Percentiles rank a stretch among this genome's conserved stretches.
These are phyloP conservation scores for Conus canariensis DNA, from an alignment of 2,888 invertebrate genomes.

Conservation along the genomic window DNA sequence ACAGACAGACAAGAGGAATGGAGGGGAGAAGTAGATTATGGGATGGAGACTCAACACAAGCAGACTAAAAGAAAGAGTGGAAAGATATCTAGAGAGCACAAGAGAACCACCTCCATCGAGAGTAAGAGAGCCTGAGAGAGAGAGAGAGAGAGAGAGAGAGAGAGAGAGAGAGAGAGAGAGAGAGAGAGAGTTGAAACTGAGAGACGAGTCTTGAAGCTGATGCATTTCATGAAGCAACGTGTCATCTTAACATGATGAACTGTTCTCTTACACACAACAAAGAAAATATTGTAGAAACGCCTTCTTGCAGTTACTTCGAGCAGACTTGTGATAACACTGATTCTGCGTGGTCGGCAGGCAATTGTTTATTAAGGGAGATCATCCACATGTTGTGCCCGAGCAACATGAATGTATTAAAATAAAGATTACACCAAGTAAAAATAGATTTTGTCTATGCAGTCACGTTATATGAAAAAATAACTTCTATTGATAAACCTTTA, in stretches of 20 bases:
- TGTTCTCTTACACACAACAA: no score
- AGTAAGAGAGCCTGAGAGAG: not conserved
- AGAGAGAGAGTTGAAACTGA: not conserved
- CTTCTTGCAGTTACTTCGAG: not conserved
- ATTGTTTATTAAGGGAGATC: constrained; percentile 13
- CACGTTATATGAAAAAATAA: no score
- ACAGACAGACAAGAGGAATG: no score
- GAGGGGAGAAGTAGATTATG: no score
- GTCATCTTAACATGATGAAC: no score
- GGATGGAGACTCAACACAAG: no score
- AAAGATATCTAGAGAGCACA: no score
- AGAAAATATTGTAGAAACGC: no score
- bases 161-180: constrained; percentile 2
- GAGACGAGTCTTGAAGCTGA: not conserved
- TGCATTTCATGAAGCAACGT: not conserved
- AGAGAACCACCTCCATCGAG: not conserved
- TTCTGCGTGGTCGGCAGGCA: constrained; percentile 3
- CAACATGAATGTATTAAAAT: not conserved
- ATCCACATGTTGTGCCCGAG: not conserved
- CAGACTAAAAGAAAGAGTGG: no score
- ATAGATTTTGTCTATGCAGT: no score
- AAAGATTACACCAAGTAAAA: not conserved
- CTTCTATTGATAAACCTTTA: not conserved
- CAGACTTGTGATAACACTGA: not conserved
- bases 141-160: not conserved